Percentiles rank a stretch among this genome's conserved stretches.
Conservation (phyloP, 2,888 invertebrate genomes). For the Lepidonotus clava region DNA sequence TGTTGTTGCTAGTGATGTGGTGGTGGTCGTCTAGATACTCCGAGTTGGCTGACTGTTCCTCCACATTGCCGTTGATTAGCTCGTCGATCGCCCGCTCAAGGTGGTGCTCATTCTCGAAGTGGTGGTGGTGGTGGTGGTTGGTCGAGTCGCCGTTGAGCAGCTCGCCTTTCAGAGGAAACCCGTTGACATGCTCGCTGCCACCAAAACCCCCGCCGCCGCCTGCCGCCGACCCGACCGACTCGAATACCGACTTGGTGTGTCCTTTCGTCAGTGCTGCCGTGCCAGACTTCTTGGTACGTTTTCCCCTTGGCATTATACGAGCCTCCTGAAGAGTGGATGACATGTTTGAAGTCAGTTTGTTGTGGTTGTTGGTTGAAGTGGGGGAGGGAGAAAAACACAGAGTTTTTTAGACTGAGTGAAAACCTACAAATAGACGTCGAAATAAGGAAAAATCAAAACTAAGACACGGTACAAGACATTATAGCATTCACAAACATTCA, state of each 20-base stretch:
- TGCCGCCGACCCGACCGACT: background rate
- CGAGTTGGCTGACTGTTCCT: background rate
- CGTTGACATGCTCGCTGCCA: conserved; percentile 34
- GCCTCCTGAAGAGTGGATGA: background rate
- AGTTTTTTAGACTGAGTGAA: too few species aligned
- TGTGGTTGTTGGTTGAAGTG: background rate
- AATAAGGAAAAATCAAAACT: background rate
- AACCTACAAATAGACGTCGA: too few species aligned
- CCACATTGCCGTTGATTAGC: conserved; percentile 28
- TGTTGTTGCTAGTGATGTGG: conserved; percentile 1
- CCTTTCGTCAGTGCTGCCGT: background rate
- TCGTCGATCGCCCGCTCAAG: conserved; percentile 30
- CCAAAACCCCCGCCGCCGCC: too few species aligned
- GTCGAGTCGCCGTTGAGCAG: background rate
- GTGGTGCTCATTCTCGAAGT: conserved; percentile 32
- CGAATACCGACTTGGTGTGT: background rate
- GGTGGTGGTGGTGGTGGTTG: too few species aligned
- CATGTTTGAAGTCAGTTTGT: background rate
- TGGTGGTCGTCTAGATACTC: conserved; percentile 12
- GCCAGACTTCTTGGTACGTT: conserved; percentile 20
- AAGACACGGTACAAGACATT: background rate
- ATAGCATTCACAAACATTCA: too few species aligned
- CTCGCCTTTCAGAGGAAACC: background rate
- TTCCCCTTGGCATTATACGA: conserved; percentile 50
- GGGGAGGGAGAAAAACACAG: background rate